These are phyloP conservation scores for Leptinotarsa lineolata DNA, from an alignment of 1,140 invertebrate genomes.

Conservation along the genomic window DNA sequence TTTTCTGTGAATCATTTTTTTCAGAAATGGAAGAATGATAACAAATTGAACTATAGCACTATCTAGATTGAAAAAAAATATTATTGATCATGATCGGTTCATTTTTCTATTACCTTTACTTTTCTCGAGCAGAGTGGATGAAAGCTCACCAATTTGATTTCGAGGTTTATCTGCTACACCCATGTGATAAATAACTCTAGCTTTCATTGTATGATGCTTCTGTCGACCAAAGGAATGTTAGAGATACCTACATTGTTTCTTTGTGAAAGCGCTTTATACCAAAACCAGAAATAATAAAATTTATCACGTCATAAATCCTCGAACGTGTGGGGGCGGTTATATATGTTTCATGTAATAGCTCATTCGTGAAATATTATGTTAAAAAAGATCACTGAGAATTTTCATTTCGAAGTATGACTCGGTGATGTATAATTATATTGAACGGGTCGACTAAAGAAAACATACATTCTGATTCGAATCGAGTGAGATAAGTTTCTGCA, in stretches of 20 bases:
- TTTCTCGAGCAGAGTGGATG: background rate
- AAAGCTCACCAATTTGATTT: conserved; percentile 11
- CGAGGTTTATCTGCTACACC: conserved; percentile 16
- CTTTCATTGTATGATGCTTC: conserved; percentile 15
- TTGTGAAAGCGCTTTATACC: conserved; percentile 14
- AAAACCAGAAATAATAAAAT: conserved; percentile 25
- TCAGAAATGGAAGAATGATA: no score
- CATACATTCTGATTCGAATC: no score
- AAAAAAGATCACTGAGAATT: conserved; percentile 10
- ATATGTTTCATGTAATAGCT: conserved; percentile 20
- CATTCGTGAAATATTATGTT: conserved; percentile 5
- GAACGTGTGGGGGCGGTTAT: conserved; percentile 12
- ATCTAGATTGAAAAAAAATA: no score
- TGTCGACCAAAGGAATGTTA: conserved; percentile 4
- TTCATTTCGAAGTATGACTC: background rate
- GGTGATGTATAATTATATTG: background rate
- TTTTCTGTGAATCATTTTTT: no score
- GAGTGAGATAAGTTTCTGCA: no score
- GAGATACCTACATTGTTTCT: conserved; percentile 15
- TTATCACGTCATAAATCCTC: conserved; percentile 19
- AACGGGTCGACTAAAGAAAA: no score
- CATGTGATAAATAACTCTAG: conserved; percentile 11
- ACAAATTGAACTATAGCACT: no score
- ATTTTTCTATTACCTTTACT: background rate
- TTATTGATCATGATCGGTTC: no score